phyloP scores from a whole-genome alignment of 2,797 vertebrate genomes.

The Parauchenoglanis punctatus region DNA sequence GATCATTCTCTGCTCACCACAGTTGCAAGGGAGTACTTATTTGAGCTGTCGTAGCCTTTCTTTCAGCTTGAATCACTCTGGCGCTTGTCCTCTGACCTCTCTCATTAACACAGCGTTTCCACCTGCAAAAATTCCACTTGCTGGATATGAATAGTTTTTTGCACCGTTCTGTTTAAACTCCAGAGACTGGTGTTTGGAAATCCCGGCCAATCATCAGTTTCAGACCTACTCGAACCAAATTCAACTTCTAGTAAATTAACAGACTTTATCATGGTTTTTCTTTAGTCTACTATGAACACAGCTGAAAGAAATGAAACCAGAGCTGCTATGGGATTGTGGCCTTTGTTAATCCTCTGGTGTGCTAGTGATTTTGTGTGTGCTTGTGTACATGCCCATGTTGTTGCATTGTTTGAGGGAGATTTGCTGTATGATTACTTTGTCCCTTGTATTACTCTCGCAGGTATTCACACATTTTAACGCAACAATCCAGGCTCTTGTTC shows the following conservation, averaged over 20 bases:
- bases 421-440: neutral
- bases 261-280: neutral
- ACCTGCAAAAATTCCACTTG: neutral
- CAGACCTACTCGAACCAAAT: neutral
- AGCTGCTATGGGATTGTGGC: conserved; percentile 18
- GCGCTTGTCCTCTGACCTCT: neutral
- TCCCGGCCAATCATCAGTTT: neutral
- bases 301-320: conserved; percentile 37
- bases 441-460: neutral
- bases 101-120: neutral
- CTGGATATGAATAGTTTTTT: neutral
- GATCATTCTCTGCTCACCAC: neutral
- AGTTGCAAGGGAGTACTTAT: neutral
- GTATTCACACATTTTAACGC: neutral
- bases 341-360: conserved; percentile 14
- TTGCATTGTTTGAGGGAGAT: neutral
- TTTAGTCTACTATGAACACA: conserved; percentile 6
- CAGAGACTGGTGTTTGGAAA: neutral
- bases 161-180: neutral
- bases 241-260: neutral
- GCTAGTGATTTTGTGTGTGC: neutral
- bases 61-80: neutral
- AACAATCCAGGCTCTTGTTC: neutral
- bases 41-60: neutral
- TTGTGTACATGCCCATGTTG: neutral